Percentiles rank a stretch among this genome's conserved stretches.
Evolutionary conservation across 2,113 vertebrate genomes (phyloP).

Genomic region (Ivindomyrus marchei): DNA sequence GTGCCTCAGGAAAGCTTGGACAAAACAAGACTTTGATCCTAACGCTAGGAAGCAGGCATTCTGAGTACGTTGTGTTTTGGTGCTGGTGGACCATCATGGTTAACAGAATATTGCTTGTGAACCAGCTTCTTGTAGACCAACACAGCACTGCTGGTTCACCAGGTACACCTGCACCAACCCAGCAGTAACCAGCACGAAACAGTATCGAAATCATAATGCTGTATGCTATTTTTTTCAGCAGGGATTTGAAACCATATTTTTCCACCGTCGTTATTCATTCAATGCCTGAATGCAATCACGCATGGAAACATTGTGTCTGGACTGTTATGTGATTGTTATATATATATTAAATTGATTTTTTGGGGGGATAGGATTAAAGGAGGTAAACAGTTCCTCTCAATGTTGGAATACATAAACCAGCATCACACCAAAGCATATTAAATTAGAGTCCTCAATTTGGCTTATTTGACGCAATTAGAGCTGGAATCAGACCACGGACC

Average conservation of each 20-base stretch:
- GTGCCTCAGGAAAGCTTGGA: background rate
- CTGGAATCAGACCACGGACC: constrained; percentile 44
- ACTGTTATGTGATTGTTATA: background rate
- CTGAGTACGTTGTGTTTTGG: background rate
- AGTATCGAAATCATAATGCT: background rate
- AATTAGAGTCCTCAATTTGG: constrained; percentile 54
- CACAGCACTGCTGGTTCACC: background rate
- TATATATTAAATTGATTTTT: background rate
- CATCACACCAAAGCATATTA: constrained; percentile 44
- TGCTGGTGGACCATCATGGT: background rate
- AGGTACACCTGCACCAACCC: background rate
- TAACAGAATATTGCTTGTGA: background rate
- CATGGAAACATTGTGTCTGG: background rate
- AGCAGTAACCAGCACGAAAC: background rate
- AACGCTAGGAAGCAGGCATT: background rate
- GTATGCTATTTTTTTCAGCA: background rate
- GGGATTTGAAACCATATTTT: background rate
- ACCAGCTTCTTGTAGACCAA: background rate
- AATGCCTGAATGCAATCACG: background rate
- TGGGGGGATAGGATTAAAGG: constrained; percentile 22
- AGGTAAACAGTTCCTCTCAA: constrained; percentile 36
- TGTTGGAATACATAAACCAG: constrained; percentile 29
- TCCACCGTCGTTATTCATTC: constrained; percentile 28
- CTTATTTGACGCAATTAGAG: constrained; percentile 55
- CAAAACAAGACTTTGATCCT: background rate